phyloP scores from a whole-genome alignment of 2,113 vertebrate species.

The Sakesphorus luctuosus region DNA sequence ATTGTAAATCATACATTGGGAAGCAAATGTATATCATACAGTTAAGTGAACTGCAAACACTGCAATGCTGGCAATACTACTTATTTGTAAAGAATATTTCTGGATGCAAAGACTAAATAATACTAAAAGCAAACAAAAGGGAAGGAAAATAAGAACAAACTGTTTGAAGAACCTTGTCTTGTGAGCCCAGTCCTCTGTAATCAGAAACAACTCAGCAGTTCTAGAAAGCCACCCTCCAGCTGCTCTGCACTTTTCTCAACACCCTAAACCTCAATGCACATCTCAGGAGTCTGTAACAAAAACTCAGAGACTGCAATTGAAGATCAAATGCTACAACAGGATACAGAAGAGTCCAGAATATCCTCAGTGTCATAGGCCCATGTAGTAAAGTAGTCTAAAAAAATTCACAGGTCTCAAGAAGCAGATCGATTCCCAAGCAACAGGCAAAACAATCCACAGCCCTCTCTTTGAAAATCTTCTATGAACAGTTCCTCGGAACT shows the following conservation, averaged over 20 bases:
- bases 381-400: neutral
- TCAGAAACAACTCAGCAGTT: neutral
- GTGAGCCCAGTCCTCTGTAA: neutral
- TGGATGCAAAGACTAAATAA: neutral
- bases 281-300: neutral
- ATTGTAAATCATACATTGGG: neutral
- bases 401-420: neutral
- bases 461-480: neutral
- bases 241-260: neutral
- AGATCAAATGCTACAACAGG: neutral
- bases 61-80: neutral
- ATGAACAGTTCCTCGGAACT: neutral
- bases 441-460: neutral
- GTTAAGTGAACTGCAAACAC: neutral
- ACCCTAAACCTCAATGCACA: neutral
- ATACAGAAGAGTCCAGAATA: neutral
- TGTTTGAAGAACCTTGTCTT: neutral
- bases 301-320: neutral
- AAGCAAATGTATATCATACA: neutral
- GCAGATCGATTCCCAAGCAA: neutral
- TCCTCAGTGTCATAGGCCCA: neutral
- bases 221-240: neutral
- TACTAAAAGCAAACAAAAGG: neutral
- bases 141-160: neutral
- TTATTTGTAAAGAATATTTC: neutral